phyloP scores from a whole-genome alignment of 1,140 invertebrate species.

The Matsumurasca onukii region DNA sequence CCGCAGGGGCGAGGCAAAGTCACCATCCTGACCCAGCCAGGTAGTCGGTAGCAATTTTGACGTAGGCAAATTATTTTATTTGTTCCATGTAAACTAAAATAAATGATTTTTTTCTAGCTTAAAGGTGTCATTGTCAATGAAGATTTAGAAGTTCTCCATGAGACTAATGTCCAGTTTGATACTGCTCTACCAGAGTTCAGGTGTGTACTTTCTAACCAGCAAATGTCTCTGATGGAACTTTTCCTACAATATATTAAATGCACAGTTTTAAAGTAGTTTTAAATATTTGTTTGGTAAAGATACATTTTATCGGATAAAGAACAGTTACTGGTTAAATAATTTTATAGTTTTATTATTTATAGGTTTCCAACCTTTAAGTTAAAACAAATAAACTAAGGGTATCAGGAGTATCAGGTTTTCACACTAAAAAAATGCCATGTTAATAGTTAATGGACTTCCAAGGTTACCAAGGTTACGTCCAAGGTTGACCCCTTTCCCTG shows the following conservation, averaged over 20 bases:
- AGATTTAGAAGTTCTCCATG: slow-evolving; percentile 68
- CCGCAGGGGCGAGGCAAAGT: too few relatives aligned
- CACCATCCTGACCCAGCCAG: too few relatives aligned
- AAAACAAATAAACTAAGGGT: not conserved
- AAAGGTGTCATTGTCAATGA: slow-evolving; percentile 87
- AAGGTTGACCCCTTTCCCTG: too few relatives aligned
- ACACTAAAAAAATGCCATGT: too few relatives aligned
- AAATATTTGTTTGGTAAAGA: not conserved
- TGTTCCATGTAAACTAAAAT: not conserved
- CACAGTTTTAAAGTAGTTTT: not conserved
- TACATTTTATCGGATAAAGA: not conserved
- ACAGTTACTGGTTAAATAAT: not conserved
- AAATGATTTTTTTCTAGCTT: slow-evolving; percentile 61
- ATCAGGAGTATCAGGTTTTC: too few relatives aligned
- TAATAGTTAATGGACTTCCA: too few relatives aligned
- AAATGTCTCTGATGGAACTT: slow-evolving; percentile 4
- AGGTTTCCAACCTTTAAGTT: not conserved
- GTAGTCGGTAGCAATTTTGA: too few relatives aligned
- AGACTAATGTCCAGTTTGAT: slow-evolving; percentile 86
- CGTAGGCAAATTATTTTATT: too few relatives aligned
- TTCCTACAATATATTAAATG: slow-evolving; percentile 11
- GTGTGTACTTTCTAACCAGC: slow-evolving; percentile 51
- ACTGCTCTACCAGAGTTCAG: slow-evolving; percentile 87
- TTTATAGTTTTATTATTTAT: not conserved
- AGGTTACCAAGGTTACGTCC: too few relatives aligned